Base-by-base conservation (phyloP, 2,888 invertebrate genomes). In the Dromius quadrimaculatus region DNA sequence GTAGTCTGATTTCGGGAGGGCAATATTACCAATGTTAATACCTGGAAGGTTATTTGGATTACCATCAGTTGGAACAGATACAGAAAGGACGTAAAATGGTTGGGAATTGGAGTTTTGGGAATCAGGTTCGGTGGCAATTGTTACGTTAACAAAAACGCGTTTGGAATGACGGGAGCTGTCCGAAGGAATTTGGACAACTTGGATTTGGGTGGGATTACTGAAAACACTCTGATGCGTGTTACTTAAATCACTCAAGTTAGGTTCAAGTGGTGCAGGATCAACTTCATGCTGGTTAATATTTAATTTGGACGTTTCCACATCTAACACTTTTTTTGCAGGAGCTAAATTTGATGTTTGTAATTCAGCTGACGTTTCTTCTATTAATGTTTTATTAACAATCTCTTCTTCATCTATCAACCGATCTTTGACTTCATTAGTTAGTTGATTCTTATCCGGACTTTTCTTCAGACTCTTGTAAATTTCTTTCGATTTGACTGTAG, bases 111-210 rank as follows among this genome's bases (percentile, higher is more conserved):
- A 76, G n/a, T 82, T 84, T 65, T 83, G 82, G 45, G 81, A 81
- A 73, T 84, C 85, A 71, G 86, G 86, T 77, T 92, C 92, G 43
- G 92, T 89, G 72, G 91, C 89, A 77, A 94, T 93, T 5, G 93
- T 92, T 74, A 94, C 86, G 83, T 94, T 94, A 72, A 94, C 90
- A 74, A 93, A 84, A 76, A 94, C 89, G 76, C 90, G 88, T 81
- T 88, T 89, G 20, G 83, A 78, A 75, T 71, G 65, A 11, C 41
- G 45, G 59, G 43, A 41, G 15, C 34, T 74, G 61, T 72, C 73
- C 22, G 77, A 74, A 17, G 82, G 82, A 13, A 82, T 78, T 72
- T 82, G 77, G 50, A 82, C 77, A 66, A 82, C 72, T 73, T 79
- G 79, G 61, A 81, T 76, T 73, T 77, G 77, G 59, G 78, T 34